Base-by-base conservation (phyloP, 2,113 vertebrate species). In the Cyanocitta stelleri region DNA sequence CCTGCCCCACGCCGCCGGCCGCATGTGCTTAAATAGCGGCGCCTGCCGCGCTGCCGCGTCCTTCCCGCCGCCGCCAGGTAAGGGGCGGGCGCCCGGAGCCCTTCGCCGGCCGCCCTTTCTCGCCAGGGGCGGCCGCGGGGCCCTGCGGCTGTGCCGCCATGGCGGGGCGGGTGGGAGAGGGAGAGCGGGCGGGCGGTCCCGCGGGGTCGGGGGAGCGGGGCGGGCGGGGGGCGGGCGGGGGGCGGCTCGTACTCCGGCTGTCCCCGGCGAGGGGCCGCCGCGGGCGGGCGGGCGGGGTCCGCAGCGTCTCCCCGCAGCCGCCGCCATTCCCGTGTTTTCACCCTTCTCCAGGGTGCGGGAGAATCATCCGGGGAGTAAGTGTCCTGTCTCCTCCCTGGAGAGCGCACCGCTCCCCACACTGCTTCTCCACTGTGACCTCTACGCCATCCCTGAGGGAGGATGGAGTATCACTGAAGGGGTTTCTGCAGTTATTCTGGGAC, bases 401-500 rank as follows among this genome's bases (percentile, higher is more conserved):
- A 37, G 21, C 23, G 5, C 15, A 0, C 11, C 1, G 8, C 59
- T 56, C 26, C 11, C 29, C 11, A 0, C 18, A 0, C 7, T 2
- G 49, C 51, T 44, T 54, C 11, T 12, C 49, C 3, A 1, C 9
- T 1, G 35, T 26, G 30, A 18, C 14, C 23, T 27, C 14, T 12
- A 1, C 1, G 8, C 16, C 8, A 1, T 55, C 15, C 14, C 15
- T 6, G 22, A 24, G 51, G 11, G 61, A 43, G 43, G 32, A 16
- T 10, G 49, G 27, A 26, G 0, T 39, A 7, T 19, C 26, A 16
- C 39, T 7, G 64, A 21, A 35, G 48, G 12, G 19, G 11, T 10
- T 39, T 21, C 51, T 51, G 0, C 51, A 8, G 8, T 19, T 19
- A 0, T 2, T 33, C 9, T 11, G 43, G 8, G 9, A 1, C 7